phyloP scores from a whole-genome alignment of 2,888 invertebrate species.

The Nowickia ferox region DNA sequence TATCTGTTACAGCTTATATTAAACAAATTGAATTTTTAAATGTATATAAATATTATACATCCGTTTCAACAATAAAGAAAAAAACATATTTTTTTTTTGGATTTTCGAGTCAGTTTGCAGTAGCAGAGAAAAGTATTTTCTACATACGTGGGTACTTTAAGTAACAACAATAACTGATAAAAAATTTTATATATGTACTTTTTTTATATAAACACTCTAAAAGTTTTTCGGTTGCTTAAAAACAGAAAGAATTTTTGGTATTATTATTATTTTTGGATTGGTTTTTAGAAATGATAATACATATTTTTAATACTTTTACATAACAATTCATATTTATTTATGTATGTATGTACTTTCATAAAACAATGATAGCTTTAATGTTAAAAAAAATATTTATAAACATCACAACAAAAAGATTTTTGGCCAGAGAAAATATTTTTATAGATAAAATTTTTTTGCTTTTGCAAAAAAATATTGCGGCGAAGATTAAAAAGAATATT shows the following conservation, averaged over 20 bases:
- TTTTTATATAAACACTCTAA: conserved; percentile 10
- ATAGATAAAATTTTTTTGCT: conserved; percentile 45
- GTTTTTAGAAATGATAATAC: too few species aligned
- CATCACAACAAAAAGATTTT: conserved; percentile 44
- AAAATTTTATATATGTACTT: conserved; percentile 17
- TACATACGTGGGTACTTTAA: not conserved
- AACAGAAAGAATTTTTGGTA: not conserved
- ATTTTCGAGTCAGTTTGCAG: too few species aligned
- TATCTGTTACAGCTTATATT: conserved; percentile 57
- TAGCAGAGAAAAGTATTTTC: not conserved
- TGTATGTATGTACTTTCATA: too few species aligned
- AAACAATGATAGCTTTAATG: conserved; percentile 68
- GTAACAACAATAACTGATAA: too few species aligned
- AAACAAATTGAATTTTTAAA: conserved; percentile 71
- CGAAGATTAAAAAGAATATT: conserved; percentile 69
- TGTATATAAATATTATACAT: conserved; percentile 60
- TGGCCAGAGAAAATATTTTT: conserved; percentile 19
- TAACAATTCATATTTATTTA: too few species aligned
- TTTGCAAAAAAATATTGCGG: conserved; percentile 67
- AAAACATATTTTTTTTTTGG: not conserved
- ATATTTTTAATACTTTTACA: too few species aligned
- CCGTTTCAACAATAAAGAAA: conserved; percentile 37
- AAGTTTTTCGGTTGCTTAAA: conserved; percentile 25
- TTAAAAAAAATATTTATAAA: conserved; percentile 27
- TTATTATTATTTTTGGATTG: too few species aligned